Conservation (phyloP, 2,797 vertebrate species). For the Lithobates sylvaticus region DNA sequence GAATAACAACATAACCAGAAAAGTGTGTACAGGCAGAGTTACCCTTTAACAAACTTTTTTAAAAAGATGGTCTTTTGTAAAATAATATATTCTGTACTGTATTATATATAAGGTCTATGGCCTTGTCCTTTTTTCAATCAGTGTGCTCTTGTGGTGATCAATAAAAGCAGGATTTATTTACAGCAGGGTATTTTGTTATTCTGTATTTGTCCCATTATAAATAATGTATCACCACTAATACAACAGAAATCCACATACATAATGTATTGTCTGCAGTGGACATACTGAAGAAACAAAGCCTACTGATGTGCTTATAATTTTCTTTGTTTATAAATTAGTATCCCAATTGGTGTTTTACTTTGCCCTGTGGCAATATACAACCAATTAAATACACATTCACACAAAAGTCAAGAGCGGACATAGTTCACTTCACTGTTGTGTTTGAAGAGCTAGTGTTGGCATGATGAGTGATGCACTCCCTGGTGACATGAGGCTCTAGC, state of each 20-base stretch:
- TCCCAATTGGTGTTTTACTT: slow-evolving; percentile 1
- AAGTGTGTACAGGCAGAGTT: no score
- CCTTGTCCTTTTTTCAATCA: background rate
- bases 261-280: background rate
- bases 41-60: no score
- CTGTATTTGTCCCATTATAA: background rate
- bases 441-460: slow-evolving; percentile 6
- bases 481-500: background rate
- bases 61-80: no score
- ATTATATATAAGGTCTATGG: background rate
- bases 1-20: no score
- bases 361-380: slow-evolving; percentile 1
- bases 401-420: slow-evolving; percentile 8
- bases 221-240: background rate
- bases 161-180: background rate
- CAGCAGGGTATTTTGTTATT: background rate
- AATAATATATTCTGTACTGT: background rate
- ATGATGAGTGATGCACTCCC: background rate
- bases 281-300: background rate
- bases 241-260: background rate
- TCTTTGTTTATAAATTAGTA: background rate
- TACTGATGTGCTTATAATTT: background rate
- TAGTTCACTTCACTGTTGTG: background rate
- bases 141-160: background rate
- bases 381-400: slow-evolving; percentile 24